Evolutionary conservation across 2,888 invertebrate genomes (phyloP), one percentile per base, ranked within the genome.

Genomic region (Abrostola tripartita): DNA sequence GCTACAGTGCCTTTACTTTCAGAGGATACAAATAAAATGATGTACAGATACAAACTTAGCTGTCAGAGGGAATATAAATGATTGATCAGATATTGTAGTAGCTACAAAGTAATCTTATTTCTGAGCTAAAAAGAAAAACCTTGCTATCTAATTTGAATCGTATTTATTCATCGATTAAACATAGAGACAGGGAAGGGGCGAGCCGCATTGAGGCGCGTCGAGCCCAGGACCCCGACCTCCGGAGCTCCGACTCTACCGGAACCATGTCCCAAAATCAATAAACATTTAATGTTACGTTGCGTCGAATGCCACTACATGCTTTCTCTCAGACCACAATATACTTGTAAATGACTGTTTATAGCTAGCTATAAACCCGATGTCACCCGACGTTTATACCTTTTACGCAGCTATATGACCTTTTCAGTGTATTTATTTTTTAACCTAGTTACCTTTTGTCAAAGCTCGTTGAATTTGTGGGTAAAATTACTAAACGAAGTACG

Each of bases 201-300:
- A 47, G 55, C 35, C 9, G 58, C 49, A 9, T 51, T 40, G 49
- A 47, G 55, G 40, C 9, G 58, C 49, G n/a, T 51, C 44, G 49
- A n/a, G 52, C 62, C 53, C 68, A 52, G 66, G 66, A 65, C 64
- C 56, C 51, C 44, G 42, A 41, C 62, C 49, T 56, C 59, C 59
- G 58, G 52, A 36, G 24, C 61, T 63, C 57, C 61, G 56, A 47
- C 49, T 51, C 56, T 35, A 61, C 56, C 54, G 65, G 61, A 53
- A 70, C 68, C 65, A 69, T 67, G 68, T 71, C 72, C 63, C 53
- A 68, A 78, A 82, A 84, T 84, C 85, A 76, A 84, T 84, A 84
- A 80, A 79, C 76, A 82, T 75, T 78, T 72, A 66, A 74, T 76
- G 71, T 74, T 61, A 53, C 55, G 65, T 66, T 63, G 68, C 63